Percentiles rank a stretch among this genome's conserved stretches.
These are phyloP conservation scores for Megaleporinus macrocephalus DNA, from an alignment of 2,113 vertebrate species.

Conservation along the genomic window DNA sequence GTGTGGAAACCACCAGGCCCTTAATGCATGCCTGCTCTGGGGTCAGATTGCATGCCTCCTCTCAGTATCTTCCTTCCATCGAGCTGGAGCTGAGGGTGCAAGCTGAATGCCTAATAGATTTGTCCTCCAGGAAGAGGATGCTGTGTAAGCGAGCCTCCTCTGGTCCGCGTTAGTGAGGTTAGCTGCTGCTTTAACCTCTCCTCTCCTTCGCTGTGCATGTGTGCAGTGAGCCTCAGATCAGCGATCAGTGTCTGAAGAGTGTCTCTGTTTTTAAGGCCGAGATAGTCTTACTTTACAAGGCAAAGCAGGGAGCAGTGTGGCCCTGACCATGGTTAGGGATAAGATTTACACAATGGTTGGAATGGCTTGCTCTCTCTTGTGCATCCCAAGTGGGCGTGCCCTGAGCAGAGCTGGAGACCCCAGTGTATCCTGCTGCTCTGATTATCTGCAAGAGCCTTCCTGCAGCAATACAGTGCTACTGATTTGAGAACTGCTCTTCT, in stretches of 20 bases:
- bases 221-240: background rate
- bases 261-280: background rate
- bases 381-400: background rate
- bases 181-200: constrained; percentile 13
- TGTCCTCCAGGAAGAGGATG: constrained; percentile 48
- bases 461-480: background rate
- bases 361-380: background rate
- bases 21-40: constrained; percentile 46
- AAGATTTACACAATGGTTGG: background rate
- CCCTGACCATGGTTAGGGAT: background rate
- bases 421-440: constrained; percentile 6
- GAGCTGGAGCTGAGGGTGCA: constrained; percentile 14
- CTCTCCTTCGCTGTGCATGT: background rate
- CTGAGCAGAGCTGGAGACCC: background rate
- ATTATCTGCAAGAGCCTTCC: constrained; percentile 26
- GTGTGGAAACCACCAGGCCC: constrained; percentile 40
- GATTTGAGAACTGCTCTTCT: background rate
- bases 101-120: constrained; percentile 52
- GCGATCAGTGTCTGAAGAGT: constrained; percentile 22
- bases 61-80: constrained; percentile 39
- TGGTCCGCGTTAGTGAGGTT: constrained; percentile 25
- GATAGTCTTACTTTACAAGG: background rate
- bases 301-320: background rate
- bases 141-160: constrained; percentile 17
- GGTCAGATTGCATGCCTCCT: constrained; percentile 46